Base-by-base conservation (phyloP, 2,797 vertebrate species). In the Rallus crepitans region DNA sequence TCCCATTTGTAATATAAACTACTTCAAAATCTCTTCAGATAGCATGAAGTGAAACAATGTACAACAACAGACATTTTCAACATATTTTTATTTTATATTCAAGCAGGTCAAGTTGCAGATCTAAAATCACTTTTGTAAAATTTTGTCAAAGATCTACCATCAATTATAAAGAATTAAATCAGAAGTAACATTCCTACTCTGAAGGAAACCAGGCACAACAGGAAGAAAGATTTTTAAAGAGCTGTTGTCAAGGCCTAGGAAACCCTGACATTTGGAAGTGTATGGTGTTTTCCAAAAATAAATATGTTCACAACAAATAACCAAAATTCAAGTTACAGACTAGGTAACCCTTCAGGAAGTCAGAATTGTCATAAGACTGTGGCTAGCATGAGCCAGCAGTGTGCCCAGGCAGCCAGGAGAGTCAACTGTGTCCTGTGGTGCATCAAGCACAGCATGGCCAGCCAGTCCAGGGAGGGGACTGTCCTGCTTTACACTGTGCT, bases 201-300 rank as follows among this genome's bases (percentile, higher is more conserved):
- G 25, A 73, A 64, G 2, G 11, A 56, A 81, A 47, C 2, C 0
- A 0, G 6, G 20, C 16, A 60, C 1, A 25, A 16, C 3, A 79
- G 13, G 2, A 78, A 2, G 1, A 47, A 70, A 28, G 2, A 28
- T 12, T 48, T 48, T 48, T 31, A 7, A 24, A 50, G 21, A 15
- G 0, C 3, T 4, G 24, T 14, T 50, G 18, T 8, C 5, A 28
- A 40, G 7, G 23, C 25, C 28, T 21, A 90, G 12, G 5, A 40
- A 85, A 55, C 25, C 6, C 17, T 30, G 3, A 16, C 15, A 25
- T 42, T 35, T 39, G 11, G 16, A 61, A 86, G 12, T 3, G 5
- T 0, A 3, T 11, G 7, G 11, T 2, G 0, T 23, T 55, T 47
- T 71, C 15, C 3, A 8, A 15, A 76, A 28, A 37, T 14, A 66